Base-by-base conservation (phyloP, 2,113 vertebrate species). In the Thinocorus orbignyianus region DNA sequence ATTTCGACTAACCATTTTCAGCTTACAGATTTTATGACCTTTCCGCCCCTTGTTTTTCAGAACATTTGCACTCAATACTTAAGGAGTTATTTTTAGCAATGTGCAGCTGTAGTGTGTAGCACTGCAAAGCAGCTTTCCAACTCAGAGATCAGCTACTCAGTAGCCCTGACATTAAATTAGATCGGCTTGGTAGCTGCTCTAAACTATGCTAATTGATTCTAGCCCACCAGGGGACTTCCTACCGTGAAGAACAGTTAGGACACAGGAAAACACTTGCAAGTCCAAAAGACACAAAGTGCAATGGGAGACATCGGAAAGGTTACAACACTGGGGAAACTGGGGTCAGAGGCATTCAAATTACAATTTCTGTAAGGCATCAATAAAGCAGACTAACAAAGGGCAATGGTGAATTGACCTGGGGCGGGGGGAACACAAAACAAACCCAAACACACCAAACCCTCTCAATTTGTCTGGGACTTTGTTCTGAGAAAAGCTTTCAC, bases 11-110 rank as follows among this genome's bases (percentile, higher is more conserved):
- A 80, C 31, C 22, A 51, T 82, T 91, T 93, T 74, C 88, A 81
- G 82, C 80, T 81, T 70, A 41, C 76, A 71, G 92, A 84, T 90
- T 68, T 74, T 68, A 65, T 81, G 90, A 94, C 94, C 93, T 90
- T 22, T 39, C 42, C 90, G 76, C 42, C 79, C 79, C 55, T 88
- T 83, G 85, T 72, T 93, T 96, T 95, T 74, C 68, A 90, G 76
- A 78, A 86, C 55, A 55, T 91, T 96, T 78, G 76, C 72, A 35
- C 9, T 3, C 37, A 58, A 10, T 92, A 73, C 87, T 35, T 46
- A 11, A 58, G 41, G 33, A 58, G 79, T 6, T 95, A 94, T 90
- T 93, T 96, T 97, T 95, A 96, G 79, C 68, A 19, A 20, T 6
- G 51, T 71, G 77, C 69, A 81, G 71, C 66, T 85, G 62, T 48